Conservation (phyloP, 92 coral and sea anemone genomes). For the Heteractis magnifica region DNA sequence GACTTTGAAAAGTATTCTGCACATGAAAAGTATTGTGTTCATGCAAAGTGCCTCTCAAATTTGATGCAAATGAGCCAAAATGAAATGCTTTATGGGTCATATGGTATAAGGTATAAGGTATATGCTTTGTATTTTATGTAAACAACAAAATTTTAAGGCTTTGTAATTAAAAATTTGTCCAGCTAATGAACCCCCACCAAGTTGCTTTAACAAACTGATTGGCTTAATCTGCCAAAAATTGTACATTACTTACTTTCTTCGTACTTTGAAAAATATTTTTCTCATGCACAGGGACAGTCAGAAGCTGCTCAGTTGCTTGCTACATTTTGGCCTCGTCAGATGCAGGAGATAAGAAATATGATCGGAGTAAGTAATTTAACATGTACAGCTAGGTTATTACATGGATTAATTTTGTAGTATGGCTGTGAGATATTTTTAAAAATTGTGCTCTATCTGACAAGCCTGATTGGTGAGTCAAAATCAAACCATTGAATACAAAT, state of each 20-base stretch:
- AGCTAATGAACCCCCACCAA: not conserved
- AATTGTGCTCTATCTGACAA: too few species aligned
- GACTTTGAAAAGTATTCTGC: too few species aligned
- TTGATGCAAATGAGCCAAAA: too few species aligned
- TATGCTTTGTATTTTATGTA: not conserved
- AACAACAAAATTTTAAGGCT: not conserved
- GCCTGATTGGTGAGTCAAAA: too few species aligned
- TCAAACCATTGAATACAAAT: too few species aligned
- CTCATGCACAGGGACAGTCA: constrained; percentile 58
- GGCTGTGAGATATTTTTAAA: too few species aligned
- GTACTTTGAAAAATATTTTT: not conserved
- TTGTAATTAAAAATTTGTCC: not conserved
- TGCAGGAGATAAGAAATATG: constrained; percentile 95
- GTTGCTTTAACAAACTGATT: not conserved
- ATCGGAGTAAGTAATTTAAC: constrained; percentile 43
- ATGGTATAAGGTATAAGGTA: too few species aligned
- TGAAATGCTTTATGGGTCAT: too few species aligned
- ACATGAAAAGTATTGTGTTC: too few species aligned
- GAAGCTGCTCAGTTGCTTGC: constrained; percentile 95
- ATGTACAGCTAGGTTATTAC: not conserved
- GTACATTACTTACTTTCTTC: not conserved
- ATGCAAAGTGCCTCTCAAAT: too few species aligned
- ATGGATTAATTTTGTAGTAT: not conserved
- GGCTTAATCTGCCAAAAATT: not conserved
- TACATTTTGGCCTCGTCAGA: constrained; percentile 94